phyloP scores from a whole-genome alignment of 2,888 invertebrate species.

The Melolontha melolontha region DNA sequence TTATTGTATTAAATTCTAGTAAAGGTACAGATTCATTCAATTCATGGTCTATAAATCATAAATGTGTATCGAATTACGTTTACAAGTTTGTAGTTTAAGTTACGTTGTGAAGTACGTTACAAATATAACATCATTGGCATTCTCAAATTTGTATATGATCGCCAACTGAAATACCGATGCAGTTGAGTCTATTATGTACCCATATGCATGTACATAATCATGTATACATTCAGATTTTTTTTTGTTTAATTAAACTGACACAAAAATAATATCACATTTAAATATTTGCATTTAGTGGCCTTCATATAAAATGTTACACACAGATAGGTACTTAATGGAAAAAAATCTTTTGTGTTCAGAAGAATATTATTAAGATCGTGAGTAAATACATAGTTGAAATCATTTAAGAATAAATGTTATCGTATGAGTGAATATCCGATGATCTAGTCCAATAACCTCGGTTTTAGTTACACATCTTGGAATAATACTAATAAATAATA shows the following conservation, averaged over 20 bases:
- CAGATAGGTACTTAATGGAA: conserved; percentile 19
- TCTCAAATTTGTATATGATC: too few relatives aligned
- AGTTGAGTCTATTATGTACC: too few relatives aligned
- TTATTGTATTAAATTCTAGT: too few relatives aligned
- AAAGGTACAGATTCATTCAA: too few relatives aligned
- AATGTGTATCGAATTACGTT: too few relatives aligned
- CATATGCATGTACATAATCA: too few relatives aligned
- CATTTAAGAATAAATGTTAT: conserved; percentile 6
- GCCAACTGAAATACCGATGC: too few relatives aligned
- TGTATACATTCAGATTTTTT: conserved; percentile 2
- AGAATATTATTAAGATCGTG: conserved; percentile 8
- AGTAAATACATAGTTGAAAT: conserved; percentile 19
- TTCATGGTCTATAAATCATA: too few relatives aligned
- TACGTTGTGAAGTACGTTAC: too few relatives aligned
- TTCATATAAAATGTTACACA: conserved; percentile 23
- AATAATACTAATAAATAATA: not conserved
- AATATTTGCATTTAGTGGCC: conserved; percentile 21
- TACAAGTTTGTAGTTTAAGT: too few relatives aligned
- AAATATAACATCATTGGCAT: too few relatives aligned
- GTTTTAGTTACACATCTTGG: not conserved
- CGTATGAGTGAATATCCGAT: not conserved
- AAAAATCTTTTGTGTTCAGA: conserved; percentile 18
- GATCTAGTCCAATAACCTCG: conserved; percentile 15
- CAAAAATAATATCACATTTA: conserved; percentile 18
- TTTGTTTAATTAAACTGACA: conserved; percentile 26